phyloP scores from a whole-genome alignment of 2,888 invertebrate genomes.

The Nasonia oneida region DNA sequence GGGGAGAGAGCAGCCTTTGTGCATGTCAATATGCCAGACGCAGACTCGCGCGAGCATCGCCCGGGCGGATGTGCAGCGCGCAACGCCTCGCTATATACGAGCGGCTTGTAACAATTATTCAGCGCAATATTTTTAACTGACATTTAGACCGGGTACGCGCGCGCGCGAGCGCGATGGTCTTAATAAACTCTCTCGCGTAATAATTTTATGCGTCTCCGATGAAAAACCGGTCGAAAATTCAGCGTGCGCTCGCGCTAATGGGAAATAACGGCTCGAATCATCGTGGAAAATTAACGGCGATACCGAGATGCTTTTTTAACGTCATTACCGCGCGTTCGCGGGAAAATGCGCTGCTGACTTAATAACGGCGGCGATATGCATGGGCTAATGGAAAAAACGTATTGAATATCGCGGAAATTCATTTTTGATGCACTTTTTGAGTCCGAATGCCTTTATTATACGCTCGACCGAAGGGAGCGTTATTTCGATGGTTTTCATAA shows the following conservation, averaged over 20 bases:
- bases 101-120: constrained; percentile 6
- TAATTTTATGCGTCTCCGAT: neutral
- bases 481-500: no score
- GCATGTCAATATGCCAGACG: constrained; percentile 56
- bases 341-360: neutral
- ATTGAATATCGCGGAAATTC: no score
- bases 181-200: neutral
- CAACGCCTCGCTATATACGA: neutral
- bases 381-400: no score
- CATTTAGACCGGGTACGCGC: neutral
- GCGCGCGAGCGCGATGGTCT: neutral
- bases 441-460: no score
- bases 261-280: neutral
- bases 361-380: neutral
- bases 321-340: neutral
- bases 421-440: no score
- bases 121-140: neutral
- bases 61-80: neutral
- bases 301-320: neutral
- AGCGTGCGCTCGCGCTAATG: neutral
- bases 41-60: constrained; percentile 27
- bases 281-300: neutral
- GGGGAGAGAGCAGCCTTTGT: constrained; percentile 65
- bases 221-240: neutral
- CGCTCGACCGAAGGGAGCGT: no score